A percentile compares a stretch with the other conserved stretches of the same genome.
phyloP scores from a whole-genome alignment of 1,140 invertebrate species.

The Philaenus spumarius region DNA sequence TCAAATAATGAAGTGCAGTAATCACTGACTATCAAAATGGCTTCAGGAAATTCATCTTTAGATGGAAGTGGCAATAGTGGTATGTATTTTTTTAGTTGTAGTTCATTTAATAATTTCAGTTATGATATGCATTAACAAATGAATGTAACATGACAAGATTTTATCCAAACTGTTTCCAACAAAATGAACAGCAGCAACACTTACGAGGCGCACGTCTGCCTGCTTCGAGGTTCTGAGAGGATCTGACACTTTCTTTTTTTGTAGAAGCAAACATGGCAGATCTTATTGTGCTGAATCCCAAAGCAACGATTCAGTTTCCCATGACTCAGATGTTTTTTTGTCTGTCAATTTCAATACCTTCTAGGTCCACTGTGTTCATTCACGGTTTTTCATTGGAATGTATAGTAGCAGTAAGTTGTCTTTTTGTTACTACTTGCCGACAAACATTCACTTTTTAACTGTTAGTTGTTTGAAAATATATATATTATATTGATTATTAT shows the following conservation, averaged over 20 bases:
- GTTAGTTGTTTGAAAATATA: too few relatives aligned
- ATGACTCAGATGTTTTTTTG: too few relatives aligned
- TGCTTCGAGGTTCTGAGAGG: background rate
- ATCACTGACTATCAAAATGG: conserved; percentile 15
- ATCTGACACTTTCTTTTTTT: background rate
- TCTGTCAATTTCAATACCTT: too few relatives aligned
- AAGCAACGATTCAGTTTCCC: too few relatives aligned
- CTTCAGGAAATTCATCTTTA: conserved; percentile 25
- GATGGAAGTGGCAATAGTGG: conserved; percentile 22
- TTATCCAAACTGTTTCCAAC: background rate
- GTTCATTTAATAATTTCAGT: background rate
- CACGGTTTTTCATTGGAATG: too few relatives aligned
- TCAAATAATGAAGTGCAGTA: background rate
- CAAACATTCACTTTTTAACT: too few relatives aligned
- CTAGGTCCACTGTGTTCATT: too few relatives aligned
- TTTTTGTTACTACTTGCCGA: too few relatives aligned
- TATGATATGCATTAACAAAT: background rate
- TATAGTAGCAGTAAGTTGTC: too few relatives aligned
- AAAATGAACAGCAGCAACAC: background rate
- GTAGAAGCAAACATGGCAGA: too few relatives aligned
- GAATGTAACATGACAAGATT: conserved; percentile 11
- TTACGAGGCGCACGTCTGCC: background rate
- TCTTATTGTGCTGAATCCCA: too few relatives aligned
- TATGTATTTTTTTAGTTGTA: conserved; percentile 17
- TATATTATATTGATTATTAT: too few relatives aligned